These are phyloP conservation scores for Eueremaeus valkanovi DNA, from an alignment of 2,888 invertebrate genomes.

Conservation along the genomic window DNA sequence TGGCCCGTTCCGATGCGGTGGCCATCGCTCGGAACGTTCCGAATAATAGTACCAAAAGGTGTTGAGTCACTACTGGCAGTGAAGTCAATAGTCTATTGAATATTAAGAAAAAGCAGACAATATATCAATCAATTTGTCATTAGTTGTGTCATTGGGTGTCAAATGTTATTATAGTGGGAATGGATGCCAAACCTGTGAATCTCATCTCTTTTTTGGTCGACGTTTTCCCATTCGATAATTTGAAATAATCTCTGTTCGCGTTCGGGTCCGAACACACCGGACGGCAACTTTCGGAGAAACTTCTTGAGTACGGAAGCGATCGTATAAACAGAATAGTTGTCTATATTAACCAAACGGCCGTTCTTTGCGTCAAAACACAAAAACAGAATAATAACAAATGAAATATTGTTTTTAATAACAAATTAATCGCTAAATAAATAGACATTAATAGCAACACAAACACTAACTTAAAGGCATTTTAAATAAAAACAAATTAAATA, in stretches of 20 bases:
- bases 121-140: neutral
- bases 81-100: slow-evolving; percentile 77
- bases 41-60: slow-evolving; percentile 86
- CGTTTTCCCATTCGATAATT: slow-evolving; percentile 75
- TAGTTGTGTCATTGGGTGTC: neutral
- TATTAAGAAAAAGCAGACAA: slow-evolving; percentile 22
- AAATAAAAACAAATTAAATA: no score
- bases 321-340: slow-evolving; percentile 93
- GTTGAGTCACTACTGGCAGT: slow-evolving; percentile 79
- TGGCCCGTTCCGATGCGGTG: slow-evolving; percentile 80
- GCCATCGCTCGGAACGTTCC: slow-evolving; percentile 95
- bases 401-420: no score
- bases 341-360: slow-evolving; percentile 82
- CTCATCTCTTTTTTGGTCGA: slow-evolving; percentile 79
- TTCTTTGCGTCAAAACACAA: slow-evolving; percentile 53
- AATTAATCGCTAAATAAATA: neutral
- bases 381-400: neutral
- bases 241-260: slow-evolving; percentile 85
- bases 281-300: slow-evolving; percentile 92
- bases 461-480: no score
- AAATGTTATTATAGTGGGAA: no score
- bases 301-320: slow-evolving; percentile 97
- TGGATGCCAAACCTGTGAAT: slow-evolving; percentile 56
- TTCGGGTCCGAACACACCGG: slow-evolving; percentile 88
- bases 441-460: neutral